Evolutionary conservation across 2,888 invertebrate species (phyloP).

Genomic region (Hipparchia sbordonii): DNA sequence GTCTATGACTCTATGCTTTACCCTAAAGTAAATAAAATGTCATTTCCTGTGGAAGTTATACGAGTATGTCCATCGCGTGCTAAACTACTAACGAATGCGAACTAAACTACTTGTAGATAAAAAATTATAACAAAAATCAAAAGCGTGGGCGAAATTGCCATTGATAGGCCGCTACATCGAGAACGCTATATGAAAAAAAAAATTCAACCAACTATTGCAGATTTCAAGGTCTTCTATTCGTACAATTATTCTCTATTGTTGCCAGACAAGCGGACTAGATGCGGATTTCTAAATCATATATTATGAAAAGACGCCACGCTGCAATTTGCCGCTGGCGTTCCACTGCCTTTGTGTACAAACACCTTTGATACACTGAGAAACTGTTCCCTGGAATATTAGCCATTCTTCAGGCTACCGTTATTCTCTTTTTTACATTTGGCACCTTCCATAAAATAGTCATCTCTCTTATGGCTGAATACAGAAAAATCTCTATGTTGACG

Average conservation of each 20-base stretch:
- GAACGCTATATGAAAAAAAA: too few relatives aligned
- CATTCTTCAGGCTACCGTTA: background rate
- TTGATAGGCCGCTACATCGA: too few relatives aligned
- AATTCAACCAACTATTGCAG: background rate
- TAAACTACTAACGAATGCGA: too few relatives aligned
- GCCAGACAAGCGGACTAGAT: background rate
- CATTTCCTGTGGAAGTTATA: too few relatives aligned
- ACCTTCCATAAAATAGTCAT: background rate
- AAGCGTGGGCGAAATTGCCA: too few relatives aligned
- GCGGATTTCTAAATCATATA: slow-evolving; percentile 10
- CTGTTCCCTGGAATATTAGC: background rate
- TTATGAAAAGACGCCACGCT: slow-evolving; percentile 1
- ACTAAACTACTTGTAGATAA: too few relatives aligned
- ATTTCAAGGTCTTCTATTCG: background rate
- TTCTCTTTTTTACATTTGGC: background rate
- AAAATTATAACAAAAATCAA: too few relatives aligned
- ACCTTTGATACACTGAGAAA: slow-evolving; percentile 17
- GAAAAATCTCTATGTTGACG: too few relatives aligned
- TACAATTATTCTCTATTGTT: background rate
- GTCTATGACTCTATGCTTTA: too few relatives aligned
- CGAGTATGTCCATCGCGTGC: too few relatives aligned
- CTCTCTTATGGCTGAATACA: background rate
- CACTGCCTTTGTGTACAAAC: slow-evolving; percentile 18
- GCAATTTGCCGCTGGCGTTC: background rate
- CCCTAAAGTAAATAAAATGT: too few relatives aligned